phyloP scores from a whole-genome alignment of 2,888 invertebrate species.

The Muschampia plurimacula region DNA sequence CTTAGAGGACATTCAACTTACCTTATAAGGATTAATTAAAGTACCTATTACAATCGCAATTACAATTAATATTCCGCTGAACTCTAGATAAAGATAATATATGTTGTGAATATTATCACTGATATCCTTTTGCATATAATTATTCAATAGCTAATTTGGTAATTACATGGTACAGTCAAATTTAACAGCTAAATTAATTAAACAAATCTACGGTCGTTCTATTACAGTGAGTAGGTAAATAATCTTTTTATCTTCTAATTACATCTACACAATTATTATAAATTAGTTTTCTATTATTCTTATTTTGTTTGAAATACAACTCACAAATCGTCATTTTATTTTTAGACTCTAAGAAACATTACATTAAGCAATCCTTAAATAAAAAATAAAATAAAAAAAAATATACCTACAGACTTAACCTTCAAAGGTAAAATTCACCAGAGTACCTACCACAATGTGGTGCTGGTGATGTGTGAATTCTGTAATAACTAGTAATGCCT shows the following conservation, averaged over 20 bases:
- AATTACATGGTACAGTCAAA: not conserved
- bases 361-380: not conserved
- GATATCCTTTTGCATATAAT: constrained; percentile 5
- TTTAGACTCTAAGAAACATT: not conserved
- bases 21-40: not conserved
- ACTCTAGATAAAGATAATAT: constrained; percentile 5
- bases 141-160: not conserved
- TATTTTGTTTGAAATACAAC: not conserved
- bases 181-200: constrained; percentile 5
- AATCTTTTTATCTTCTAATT: constrained; percentile 7
- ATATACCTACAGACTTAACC: too few species aligned
- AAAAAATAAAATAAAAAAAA: too few species aligned
- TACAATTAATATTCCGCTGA: constrained; percentile 4
- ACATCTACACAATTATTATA: not conserved
- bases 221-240: not conserved
- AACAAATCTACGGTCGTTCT: constrained; percentile 7
- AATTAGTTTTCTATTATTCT: constrained; percentile 9
- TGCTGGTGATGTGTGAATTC: too few species aligned
- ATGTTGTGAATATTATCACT: not conserved
- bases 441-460: too few species aligned
- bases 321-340: not conserved
- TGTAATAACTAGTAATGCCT: too few species aligned
- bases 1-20: constrained; percentile 19
- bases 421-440: too few species aligned
- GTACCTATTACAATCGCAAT: constrained; percentile 5